These are phyloP conservation scores for Solenopsis fugax DNA, from an alignment of 1,140 invertebrate genomes.

Conservation along the genomic window DNA sequence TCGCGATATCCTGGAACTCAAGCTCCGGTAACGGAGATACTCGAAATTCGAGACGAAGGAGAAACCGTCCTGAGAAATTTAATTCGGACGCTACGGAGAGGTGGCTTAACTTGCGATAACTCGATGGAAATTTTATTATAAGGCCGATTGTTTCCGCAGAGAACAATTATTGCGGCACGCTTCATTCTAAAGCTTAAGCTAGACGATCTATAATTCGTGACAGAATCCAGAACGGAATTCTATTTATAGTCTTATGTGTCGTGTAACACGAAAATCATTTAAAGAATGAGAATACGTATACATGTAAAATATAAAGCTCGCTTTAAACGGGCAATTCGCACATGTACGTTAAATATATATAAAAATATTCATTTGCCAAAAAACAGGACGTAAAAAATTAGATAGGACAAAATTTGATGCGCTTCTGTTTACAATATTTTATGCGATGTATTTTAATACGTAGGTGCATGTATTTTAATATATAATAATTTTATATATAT, in stretches of 20 bases:
- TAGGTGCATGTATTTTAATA: neutral
- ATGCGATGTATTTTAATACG: neutral
- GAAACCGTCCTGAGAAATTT: neutral
- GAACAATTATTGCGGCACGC: neutral
- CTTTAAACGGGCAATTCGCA: neutral
- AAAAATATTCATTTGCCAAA: neutral
- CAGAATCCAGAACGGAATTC: slow-evolving; percentile 2
- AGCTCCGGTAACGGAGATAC: neutral
- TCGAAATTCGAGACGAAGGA: neutral
- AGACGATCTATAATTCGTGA: neutral
- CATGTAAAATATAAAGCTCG: slow-evolving; percentile 2
- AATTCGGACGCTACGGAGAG: neutral
- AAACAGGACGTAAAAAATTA: neutral
- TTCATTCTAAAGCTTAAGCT: neutral
- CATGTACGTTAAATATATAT: too few species aligned
- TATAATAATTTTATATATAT: neutral
- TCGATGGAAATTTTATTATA: slow-evolving; percentile 4
- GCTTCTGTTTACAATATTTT: neutral
- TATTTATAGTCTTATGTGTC: slow-evolving; percentile 11
- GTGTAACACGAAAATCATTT: slow-evolving; percentile 12
- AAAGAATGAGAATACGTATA: neutral
- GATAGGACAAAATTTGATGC: neutral
- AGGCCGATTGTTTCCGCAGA: slow-evolving; percentile 2
- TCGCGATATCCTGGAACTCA: neutral
- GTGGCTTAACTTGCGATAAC: neutral